These are phyloP conservation scores for Pseudomugil tenellus DNA, from an alignment of 2,797 vertebrate genomes.

Conservation along the genomic window DNA sequence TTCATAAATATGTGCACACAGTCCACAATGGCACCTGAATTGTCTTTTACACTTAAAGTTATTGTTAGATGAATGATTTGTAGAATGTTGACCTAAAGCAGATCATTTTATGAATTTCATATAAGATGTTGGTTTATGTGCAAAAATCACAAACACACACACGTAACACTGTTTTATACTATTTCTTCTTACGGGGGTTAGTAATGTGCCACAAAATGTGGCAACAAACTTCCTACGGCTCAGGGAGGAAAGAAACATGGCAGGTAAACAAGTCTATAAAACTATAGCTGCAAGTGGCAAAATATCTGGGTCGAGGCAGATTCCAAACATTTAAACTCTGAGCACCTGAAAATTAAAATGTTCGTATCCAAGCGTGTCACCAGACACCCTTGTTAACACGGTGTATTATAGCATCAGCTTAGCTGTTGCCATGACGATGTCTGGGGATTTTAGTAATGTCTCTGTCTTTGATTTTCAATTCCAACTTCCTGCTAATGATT, in stretches of 20 bases:
- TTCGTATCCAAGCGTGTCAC: background rate
- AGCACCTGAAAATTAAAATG: background rate
- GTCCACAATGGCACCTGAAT: background rate
- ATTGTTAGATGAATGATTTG: background rate
- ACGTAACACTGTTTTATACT: background rate
- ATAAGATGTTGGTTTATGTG: background rate
- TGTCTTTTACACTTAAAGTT: background rate
- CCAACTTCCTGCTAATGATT: background rate
- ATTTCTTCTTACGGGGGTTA: background rate
- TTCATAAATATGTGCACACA: background rate
- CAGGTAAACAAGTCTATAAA: background rate
- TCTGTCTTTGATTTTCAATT: background rate
- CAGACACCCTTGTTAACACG: background rate
- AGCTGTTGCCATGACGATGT: background rate
- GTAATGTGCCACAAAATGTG: background rate
- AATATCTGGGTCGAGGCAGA: background rate
- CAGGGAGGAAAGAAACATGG: background rate
- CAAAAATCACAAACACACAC: background rate
- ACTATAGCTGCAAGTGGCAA: background rate
- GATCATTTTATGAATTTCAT: background rate
- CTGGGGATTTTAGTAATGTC: background rate
- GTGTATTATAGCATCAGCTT: background rate
- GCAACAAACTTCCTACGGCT: background rate
- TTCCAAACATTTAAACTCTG: background rate
- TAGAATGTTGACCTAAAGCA: too few relatives aligned